Base-by-base conservation (phyloP, 2,888 invertebrate genomes). In the Drosophila infuscata region DNA sequence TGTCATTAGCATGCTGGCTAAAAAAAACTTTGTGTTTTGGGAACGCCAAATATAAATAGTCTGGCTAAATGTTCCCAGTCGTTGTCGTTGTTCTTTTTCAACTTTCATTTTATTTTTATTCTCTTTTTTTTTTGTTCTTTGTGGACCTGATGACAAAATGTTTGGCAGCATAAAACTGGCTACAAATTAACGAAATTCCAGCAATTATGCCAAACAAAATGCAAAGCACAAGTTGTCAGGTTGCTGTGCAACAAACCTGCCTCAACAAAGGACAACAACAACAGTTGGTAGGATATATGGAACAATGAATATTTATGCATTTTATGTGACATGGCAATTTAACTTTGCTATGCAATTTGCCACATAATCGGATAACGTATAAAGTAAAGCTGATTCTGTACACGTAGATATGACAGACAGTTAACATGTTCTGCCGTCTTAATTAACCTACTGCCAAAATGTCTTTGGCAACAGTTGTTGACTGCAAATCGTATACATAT, bases 1-100 rank as follows among this genome's bases (percentile, higher is more conserved):
- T 88, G 91, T 91, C 88, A 88, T 88, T 88, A 91, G 91, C 86
- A 91, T 80, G 90, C 79, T 89, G 88, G 86, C 74, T 30, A 74
- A 83, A 75, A 76, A 64, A 86, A 82, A 77, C 67, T 81, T 85
- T 74, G 67, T 60, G 65, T 60, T 53, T 57, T 30, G 69, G 67
- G 58, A 66, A 60, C 65, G 46, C 29, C 51, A 66, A 60, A 70
- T 52, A 63, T 36, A 65, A 54, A 63, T 69, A 59, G 41, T 59
- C 64, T 53, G 43, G 30, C 48, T 33, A 57, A 60, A 67, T 59
- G 49, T 54, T 51, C n/a, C 59, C 72, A 59, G 69, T n/a, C n/a
- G n/a, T 79, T 69, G 73, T 67, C 74, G 58, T 63, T 58, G 70
- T 74, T 81, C 68, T 76, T 67, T 65, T 65, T 61, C 70, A 59